These are phyloP conservation scores for Octodon degus DNA, from an alignment of 2,113 vertebrate genomes.

Conservation along the genomic window DNA sequence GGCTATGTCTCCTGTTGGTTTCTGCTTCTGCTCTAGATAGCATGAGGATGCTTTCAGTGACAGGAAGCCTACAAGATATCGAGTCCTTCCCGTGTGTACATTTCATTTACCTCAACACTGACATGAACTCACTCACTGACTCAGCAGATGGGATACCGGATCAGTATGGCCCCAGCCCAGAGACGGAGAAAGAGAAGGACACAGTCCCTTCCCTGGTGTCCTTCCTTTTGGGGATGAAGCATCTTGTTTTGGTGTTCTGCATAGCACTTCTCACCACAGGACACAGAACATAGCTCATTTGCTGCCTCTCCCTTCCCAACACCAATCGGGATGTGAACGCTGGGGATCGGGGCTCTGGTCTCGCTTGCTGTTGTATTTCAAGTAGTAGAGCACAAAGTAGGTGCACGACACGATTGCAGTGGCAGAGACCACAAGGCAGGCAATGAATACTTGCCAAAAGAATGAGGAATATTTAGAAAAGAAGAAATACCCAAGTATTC, in stretches of 20 bases:
- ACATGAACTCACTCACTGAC: not conserved
- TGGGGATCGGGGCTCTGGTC: not conserved
- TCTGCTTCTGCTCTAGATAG: not conserved
- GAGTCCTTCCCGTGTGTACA: not conserved
- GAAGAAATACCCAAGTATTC: not conserved
- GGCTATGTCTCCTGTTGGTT: not conserved
- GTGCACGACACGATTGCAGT: not conserved
- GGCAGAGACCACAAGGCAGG: not conserved
- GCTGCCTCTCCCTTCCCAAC: not conserved
- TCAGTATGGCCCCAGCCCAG: not conserved
- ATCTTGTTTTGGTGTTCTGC: not conserved
- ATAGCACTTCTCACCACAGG: not conserved
- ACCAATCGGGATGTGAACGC: not conserved
- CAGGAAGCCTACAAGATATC: not conserved
- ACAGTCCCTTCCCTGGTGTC: rapidly evolving
- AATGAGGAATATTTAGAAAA: not conserved
- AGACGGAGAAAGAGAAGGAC: not conserved
- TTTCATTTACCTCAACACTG: not conserved
- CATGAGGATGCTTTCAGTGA: not conserved
- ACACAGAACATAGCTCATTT: not conserved
- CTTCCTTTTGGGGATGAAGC: not conserved
- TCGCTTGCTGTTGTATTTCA: not conserved
- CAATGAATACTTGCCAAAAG: not conserved
- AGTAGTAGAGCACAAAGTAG: not conserved
- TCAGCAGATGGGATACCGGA: not conserved